phyloP scores from a whole-genome alignment of 1,140 invertebrate genomes.

The Drosophila pseudoobscura region DNA sequence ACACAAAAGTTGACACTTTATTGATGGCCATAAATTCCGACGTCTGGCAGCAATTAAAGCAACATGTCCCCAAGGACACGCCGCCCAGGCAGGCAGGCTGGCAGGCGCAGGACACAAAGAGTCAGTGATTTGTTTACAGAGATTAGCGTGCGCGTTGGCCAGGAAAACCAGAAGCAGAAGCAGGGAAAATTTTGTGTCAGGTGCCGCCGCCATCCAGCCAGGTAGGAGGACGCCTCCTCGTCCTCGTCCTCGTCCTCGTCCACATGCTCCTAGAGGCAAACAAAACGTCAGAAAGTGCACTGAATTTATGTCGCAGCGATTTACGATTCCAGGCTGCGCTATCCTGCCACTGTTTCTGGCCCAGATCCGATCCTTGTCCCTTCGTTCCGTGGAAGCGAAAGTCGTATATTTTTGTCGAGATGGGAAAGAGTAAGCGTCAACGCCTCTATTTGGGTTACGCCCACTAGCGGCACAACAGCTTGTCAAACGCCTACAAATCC shows the following conservation, averaged over 20 bases:
- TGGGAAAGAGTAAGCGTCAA: conserved; percentile 46
- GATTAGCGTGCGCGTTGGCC: conserved; percentile 59
- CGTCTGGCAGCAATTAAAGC: conserved; percentile 80
- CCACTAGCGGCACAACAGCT: conserved; percentile 39
- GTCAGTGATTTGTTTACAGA: conserved; percentile 76
- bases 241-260: no score
- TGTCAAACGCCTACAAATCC: conserved; percentile 70
- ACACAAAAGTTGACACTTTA: conserved; percentile 77
- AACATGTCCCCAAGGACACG: conserved; percentile 76
- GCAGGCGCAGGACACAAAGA: neutral
- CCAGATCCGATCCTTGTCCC: conserved; percentile 22
- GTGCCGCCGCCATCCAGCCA: conserved; percentile 37
- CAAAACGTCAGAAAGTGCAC: conserved; percentile 60
- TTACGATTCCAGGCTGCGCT: conserved; percentile 47
- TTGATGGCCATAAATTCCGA: conserved; percentile 78
- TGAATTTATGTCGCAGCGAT: conserved; percentile 74
- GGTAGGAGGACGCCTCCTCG: conserved; percentile 36
- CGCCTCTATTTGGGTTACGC: conserved; percentile 78
- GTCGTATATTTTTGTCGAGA: conserved; percentile 32
- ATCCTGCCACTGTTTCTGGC: conserved; percentile 8
- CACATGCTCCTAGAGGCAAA: neutral
- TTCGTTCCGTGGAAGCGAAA: conserved; percentile 67
- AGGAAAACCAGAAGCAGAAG: conserved; percentile 51
- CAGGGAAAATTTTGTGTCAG: conserved; percentile 64
- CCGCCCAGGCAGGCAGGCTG: neutral